A percentile compares a stretch with the other conserved stretches of the same genome.
Evolutionary conservation across 1,140 invertebrate species (phyloP).

Genomic region (Bombus balteatus): DNA sequence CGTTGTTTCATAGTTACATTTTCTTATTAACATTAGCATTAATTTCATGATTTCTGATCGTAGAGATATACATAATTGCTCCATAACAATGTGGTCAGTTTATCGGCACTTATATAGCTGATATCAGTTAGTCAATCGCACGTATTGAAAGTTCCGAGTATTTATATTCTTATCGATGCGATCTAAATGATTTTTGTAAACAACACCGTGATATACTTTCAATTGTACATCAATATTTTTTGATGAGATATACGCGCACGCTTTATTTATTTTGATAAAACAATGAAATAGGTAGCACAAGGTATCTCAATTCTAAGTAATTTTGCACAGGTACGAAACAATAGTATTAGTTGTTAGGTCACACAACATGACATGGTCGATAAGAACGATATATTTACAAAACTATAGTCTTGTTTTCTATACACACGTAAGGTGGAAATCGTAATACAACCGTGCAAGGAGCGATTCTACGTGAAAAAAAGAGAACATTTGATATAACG

Average conservation of each 20-base stretch:
- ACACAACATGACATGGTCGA: neutral
- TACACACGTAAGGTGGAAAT: no score
- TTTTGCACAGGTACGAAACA: neutral
- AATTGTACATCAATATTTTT: neutral
- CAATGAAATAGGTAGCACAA: neutral
- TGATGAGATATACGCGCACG: no score
- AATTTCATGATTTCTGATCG: no score
- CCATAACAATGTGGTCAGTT: no score
- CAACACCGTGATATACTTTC: neutral
- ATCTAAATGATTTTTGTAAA: neutral
- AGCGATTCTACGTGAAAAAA: no score
- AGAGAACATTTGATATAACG: no score
- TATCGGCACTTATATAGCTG: neutral
- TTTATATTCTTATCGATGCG: slow-evolving; percentile 12
- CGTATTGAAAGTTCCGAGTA: neutral
- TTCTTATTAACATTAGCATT: no score
- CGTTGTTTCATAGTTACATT: no score
- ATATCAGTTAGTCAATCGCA: slow-evolving; percentile 15
- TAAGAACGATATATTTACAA: no score
- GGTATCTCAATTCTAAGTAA: neutral
- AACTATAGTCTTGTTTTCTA: no score
- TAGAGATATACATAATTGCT: neutral
- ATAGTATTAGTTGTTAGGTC: no score
- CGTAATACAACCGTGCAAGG: no score
- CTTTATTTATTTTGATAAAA: neutral